A percentile compares a stretch with the other conserved stretches of the same genome.
Conservation (phyloP, 2,113 vertebrate species). For the Tragulus kanchil region DNA sequence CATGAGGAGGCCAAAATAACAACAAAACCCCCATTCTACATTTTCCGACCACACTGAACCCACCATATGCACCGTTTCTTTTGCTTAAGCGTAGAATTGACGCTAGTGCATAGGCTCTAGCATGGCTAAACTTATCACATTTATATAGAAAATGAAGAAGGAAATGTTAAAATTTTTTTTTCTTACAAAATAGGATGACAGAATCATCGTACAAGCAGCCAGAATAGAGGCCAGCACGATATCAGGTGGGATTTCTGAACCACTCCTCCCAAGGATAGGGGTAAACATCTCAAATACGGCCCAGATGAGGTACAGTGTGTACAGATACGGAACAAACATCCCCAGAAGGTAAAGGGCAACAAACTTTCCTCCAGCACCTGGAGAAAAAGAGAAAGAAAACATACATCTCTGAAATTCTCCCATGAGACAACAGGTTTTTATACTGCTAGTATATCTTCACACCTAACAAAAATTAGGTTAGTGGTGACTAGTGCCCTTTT, state of each 20-base stretch:
- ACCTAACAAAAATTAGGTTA: background rate
- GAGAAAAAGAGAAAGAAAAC: background rate
- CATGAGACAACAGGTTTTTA: background rate
- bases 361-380: conserved; percentile 94
- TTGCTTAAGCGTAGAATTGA: background rate
- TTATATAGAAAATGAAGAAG: background rate
- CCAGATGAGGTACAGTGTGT: conserved; percentile 96
- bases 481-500: background rate
- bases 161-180: background rate
- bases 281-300: conserved; percentile 98
- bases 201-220: conserved; percentile 90
- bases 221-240: conserved; percentile 93
- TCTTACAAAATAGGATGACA: conserved; percentile 97
- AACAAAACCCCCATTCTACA: background rate
- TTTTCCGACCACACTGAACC: background rate
- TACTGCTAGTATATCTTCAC: background rate
- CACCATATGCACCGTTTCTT: background rate
- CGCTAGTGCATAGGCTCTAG: background rate
- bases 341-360: conserved; percentile 92
- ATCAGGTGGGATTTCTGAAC: conserved; percentile 96
- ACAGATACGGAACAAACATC: conserved; percentile 94
- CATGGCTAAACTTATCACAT: background rate
- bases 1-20: background rate
- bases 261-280: conserved; percentile 97
- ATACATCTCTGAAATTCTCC: background rate